Evolutionary conservation across 1,140 invertebrate genomes (phyloP).

Genomic region (Alviniconcha marisindica): DNA sequence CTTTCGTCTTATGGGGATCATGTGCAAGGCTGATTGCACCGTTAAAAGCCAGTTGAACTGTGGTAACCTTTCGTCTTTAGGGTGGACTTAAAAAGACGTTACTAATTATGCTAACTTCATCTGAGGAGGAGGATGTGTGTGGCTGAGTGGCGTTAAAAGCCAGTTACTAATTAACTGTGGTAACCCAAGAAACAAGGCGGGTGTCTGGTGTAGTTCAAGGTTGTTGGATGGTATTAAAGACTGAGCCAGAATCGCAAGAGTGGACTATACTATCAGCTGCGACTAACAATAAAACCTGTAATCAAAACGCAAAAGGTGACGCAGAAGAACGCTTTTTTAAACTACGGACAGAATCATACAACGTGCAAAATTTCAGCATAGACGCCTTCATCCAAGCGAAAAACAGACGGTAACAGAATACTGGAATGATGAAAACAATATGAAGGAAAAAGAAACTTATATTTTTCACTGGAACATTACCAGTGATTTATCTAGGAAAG

Average conservation of each 20-base stretch:
- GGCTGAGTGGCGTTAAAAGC: no score
- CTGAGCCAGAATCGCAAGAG: not conserved
- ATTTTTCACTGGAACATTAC: no score
- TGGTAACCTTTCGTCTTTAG: no score
- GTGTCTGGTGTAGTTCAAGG: not conserved
- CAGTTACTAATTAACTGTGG: no score
- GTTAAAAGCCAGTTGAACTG: no score
- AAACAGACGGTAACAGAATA: not conserved
- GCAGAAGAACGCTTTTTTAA: not conserved
- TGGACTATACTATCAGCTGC: no score
- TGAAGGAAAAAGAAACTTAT: not conserved
- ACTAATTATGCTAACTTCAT: not conserved
- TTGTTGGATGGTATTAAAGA: not conserved
- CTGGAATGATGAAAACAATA: not conserved
- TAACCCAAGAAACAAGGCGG: not conserved
- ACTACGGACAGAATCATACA: no score
- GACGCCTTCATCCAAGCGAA: not conserved
- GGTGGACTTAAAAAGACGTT: no score
- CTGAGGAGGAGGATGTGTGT: not conserved
- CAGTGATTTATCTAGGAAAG: no score
- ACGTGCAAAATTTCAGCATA: not conserved
- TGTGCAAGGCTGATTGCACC: no score
- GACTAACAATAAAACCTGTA: not conserved
- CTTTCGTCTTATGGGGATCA: no score
- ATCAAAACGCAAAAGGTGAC: not conserved